A percentile compares a stretch with the other conserved stretches of the same genome.
These are phyloP conservation scores for Anguilla anguilla DNA, from an alignment of 2,797 vertebrate genomes.

Conservation along the genomic window DNA sequence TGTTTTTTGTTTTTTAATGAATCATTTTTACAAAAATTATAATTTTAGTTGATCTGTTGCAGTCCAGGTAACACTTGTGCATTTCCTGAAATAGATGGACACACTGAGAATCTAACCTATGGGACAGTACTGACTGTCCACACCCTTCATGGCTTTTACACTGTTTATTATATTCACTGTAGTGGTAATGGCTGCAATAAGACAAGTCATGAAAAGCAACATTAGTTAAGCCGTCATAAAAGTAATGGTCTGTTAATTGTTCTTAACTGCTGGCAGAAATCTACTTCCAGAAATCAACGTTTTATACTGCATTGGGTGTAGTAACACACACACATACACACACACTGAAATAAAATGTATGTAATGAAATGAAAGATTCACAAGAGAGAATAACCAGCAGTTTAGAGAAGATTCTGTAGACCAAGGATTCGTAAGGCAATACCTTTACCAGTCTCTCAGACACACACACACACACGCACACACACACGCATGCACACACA, in stretches of 20 bases:
- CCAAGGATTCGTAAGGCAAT: no score
- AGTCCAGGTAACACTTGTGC: background rate
- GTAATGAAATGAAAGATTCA: no score
- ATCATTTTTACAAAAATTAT: background rate
- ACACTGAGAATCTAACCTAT: background rate
- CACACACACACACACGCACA: background rate
- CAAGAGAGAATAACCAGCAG: no score
- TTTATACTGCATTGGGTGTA: background rate
- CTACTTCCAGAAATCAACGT: background rate
- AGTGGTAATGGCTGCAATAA: background rate
- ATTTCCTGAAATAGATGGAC: background rate
- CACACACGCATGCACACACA: no score
- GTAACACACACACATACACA: no score
- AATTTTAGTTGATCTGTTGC: background rate
- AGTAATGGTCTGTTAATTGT: constrained; percentile 2
- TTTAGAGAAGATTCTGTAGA: no score
- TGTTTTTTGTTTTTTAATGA: background rate
- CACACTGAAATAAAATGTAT: no score
- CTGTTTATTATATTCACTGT: background rate
- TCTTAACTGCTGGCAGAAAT: background rate
- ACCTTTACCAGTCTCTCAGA: no score
- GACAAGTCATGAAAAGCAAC: background rate
- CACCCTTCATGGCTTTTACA: background rate
- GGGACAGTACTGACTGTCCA: background rate
- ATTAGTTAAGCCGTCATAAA: constrained; percentile 4